phyloP scores from a whole-genome alignment of 2,113 vertebrate species.

The Colaptes auratus region DNA sequence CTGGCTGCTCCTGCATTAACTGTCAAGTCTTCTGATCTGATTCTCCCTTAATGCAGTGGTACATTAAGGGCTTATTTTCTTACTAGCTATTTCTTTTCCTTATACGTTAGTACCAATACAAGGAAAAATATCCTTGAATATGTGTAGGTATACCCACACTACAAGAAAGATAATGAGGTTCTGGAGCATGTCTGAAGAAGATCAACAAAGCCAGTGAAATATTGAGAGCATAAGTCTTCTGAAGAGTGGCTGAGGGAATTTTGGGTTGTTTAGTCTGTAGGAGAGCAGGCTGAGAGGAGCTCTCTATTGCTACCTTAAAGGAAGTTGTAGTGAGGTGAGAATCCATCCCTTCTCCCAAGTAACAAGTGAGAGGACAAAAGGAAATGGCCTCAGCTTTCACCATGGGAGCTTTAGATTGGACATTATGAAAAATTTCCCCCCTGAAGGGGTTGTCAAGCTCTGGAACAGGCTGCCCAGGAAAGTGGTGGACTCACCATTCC shows the following conservation, averaged over 20 bases:
- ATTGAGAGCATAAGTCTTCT: background rate
- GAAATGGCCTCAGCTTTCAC: background rate
- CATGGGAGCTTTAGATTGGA: background rate
- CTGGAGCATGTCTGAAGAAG: background rate
- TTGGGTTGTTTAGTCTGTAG: background rate
- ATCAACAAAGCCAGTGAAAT: background rate
- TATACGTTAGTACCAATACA: rapidly evolving
- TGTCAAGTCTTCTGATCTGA: background rate
- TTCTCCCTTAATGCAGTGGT: background rate
- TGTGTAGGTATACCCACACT: rapidly evolving
- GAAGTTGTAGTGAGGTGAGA: background rate
- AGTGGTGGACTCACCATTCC: background rate
- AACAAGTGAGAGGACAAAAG: background rate
- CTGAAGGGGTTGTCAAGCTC: background rate
- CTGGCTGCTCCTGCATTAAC: background rate
- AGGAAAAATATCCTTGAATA: rapidly evolving
- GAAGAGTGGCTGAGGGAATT: background rate
- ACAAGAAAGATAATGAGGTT: background rate
- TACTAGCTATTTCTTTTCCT: background rate
- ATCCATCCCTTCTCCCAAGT: background rate
- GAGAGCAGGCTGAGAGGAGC: background rate
- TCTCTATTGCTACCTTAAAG: background rate
- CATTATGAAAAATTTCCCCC: background rate
- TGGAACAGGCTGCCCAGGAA: background rate
- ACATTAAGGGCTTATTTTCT: background rate